Conservation (phyloP, 1,140 invertebrate species). For the Euura lappo region DNA sequence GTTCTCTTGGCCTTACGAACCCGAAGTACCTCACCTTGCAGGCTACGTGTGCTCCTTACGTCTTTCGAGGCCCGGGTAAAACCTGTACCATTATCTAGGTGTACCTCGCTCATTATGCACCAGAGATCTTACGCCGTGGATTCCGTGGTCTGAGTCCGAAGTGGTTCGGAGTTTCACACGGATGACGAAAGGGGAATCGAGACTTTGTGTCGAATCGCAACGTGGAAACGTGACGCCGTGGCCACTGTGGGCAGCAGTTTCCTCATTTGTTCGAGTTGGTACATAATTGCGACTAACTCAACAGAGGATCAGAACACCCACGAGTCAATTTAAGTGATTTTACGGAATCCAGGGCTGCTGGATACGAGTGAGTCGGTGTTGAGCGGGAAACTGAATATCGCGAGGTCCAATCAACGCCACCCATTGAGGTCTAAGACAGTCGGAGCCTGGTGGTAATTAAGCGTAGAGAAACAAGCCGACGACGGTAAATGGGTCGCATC, state of each 20-base stretch:
- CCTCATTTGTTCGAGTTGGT: slow-evolving; percentile 6
- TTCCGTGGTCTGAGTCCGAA: too few relatives aligned
- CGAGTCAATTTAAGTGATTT: slow-evolving; percentile 3
- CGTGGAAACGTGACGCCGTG: not conserved
- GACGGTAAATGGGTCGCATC: slow-evolving; percentile 25
- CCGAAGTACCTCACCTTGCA: slow-evolving; percentile 31
- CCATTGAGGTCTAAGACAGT: not conserved
- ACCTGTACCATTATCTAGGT: slow-evolving; percentile 46
- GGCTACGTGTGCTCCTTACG: slow-evolving; percentile 35
- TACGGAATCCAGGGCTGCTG: not conserved
- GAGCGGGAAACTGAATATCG: not conserved
- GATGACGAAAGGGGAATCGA: too few relatives aligned
- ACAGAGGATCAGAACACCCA: not conserved
- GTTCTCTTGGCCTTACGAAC: slow-evolving; percentile 18
- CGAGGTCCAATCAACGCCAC: not conserved
- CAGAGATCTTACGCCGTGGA: too few relatives aligned
- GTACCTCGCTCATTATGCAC: not conserved
- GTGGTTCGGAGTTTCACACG: too few relatives aligned
- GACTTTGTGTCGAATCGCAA: not conserved
- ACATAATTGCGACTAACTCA: not conserved
- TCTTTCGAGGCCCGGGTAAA: slow-evolving; percentile 44
- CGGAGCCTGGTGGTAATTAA: not conserved
- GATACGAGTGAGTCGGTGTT: not conserved
- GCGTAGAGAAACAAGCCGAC: not conserved
- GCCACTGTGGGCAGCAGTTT: not conserved